Conservation (phyloP, 1,140 invertebrate genomes). For the Cylas formicarius region DNA sequence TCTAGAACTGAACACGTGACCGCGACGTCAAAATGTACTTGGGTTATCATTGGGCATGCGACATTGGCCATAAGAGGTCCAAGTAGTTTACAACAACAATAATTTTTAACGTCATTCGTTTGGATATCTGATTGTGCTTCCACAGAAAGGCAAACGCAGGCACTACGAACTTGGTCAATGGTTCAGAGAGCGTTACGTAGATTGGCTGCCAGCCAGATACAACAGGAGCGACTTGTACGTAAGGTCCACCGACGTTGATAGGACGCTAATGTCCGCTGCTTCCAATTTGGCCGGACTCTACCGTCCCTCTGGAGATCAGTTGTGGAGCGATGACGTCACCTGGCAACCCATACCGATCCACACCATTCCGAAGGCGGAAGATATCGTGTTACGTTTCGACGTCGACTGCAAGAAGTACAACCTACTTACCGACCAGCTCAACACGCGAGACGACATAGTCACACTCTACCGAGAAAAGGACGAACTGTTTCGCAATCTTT, state of each 20-base stretch:
- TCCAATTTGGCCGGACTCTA: constrained; percentile 75
- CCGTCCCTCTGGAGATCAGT: constrained; percentile 51
- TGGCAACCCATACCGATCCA: constrained; percentile 91
- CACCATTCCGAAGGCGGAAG: constrained; percentile 57
- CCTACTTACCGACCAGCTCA: too few species aligned
- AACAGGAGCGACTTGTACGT: constrained; percentile 35
- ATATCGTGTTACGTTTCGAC: constrained; percentile 47
- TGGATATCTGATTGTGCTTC: too few species aligned
- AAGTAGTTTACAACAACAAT: too few species aligned
- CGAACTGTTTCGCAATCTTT: background rate
- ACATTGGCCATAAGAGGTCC: too few species aligned
- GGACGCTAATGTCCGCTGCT: constrained; percentile 83
- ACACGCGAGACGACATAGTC: background rate
- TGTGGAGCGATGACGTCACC: constrained; percentile 60
- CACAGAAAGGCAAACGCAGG: constrained; percentile 68
- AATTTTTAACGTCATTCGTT: too few species aligned
- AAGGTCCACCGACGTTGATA: constrained; percentile 74
- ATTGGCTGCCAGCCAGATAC: constrained; percentile 48
- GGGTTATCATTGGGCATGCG: too few species aligned
- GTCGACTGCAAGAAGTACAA: background rate
- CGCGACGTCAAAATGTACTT: too few species aligned
- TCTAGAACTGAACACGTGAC: too few species aligned
- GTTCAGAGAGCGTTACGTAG: constrained; percentile 59
- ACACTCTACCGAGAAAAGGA: too few species aligned
- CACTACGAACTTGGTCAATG: constrained; percentile 70